Evolutionary conservation across 2,888 invertebrate species (phyloP), one percentile per base, ranked within the genome.

Genomic region (Phasia obesa): DNA sequence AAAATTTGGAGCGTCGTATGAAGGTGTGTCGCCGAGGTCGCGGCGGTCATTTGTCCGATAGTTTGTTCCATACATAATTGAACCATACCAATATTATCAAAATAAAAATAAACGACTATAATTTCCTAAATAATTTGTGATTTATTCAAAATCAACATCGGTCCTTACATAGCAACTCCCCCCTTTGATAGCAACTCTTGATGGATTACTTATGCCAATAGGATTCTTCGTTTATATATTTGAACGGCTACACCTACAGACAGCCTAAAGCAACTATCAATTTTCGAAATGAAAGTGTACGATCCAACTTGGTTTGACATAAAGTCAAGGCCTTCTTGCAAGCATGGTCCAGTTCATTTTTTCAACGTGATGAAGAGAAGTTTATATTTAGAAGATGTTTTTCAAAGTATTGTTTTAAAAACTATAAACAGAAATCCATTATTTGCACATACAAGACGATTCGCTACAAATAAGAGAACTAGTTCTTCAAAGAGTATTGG

Each of bases 351-450:
- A n/a, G 51, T 53, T 53, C 4, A 25, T 53, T 4, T 53, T 53
- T 53, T 53, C 23, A 25, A 53, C 23, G 4, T 53, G 51, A 2
- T 53, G 3, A 53, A 53, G 25, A 53, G 51, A 53, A 53, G 23
- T 53, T 53, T 53, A 53, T 53, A 53, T 53, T 23, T 53, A 25
- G 23, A 23, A 53, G 23, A 53, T 53, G 23, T 11, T 11, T 2
- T 53, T 25, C 23, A 53, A 15, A 53, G 4, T 53, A 53, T 23
- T 21, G 25, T 23, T 23, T 53, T 53, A 23, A 53, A 53, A 23
- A 53, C 51, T 21, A 53, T 23, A 23, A 23, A 23, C 6, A 49
- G 49, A 49, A 53, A 53, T 13, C 6, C 23, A 53, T 53, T 25
- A 4, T 53, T 53, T 13, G 44, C 44, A 44, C 44, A 15, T 27